Conservation (phyloP, 2,797 vertebrate genomes). For the Falco berigora region DNA sequence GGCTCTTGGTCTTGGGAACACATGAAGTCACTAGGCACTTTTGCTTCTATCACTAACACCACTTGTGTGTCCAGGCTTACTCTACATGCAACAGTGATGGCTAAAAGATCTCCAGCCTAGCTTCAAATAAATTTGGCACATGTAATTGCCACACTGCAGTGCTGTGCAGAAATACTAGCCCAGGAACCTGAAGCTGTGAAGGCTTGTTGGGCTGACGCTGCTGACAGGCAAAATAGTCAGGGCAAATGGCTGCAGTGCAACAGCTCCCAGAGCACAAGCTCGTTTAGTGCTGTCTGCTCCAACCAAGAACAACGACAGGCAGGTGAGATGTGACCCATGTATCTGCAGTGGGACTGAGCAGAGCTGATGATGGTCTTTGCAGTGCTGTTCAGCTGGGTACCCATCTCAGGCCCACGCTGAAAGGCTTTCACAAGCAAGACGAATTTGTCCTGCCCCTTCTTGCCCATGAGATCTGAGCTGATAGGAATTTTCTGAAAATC, state of each 20-base stretch:
- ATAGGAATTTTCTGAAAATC: background rate
- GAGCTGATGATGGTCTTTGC: background rate
- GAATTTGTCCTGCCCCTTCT: background rate
- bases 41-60: background rate
- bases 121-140: background rate
- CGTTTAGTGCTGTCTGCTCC: fast-evolving
- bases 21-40: background rate
- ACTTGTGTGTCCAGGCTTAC: background rate
- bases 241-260: fast-evolving
- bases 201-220: background rate
- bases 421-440: background rate
- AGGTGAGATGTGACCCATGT: background rate
- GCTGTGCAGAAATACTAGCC: background rate
- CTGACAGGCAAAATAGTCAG: background rate
- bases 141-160: no score
- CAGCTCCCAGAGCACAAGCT: background rate
- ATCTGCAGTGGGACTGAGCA: background rate
- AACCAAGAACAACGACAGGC: fast-evolving
- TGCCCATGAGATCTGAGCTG: background rate
- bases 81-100: fast-evolving
- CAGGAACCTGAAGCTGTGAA: background rate
- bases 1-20: background rate
- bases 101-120: background rate
- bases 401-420: background rate
- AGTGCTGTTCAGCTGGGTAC: background rate